phyloP scores from a whole-genome alignment of 2,113 vertebrate genomes.

The Gasterosteus aculeatus region DNA sequence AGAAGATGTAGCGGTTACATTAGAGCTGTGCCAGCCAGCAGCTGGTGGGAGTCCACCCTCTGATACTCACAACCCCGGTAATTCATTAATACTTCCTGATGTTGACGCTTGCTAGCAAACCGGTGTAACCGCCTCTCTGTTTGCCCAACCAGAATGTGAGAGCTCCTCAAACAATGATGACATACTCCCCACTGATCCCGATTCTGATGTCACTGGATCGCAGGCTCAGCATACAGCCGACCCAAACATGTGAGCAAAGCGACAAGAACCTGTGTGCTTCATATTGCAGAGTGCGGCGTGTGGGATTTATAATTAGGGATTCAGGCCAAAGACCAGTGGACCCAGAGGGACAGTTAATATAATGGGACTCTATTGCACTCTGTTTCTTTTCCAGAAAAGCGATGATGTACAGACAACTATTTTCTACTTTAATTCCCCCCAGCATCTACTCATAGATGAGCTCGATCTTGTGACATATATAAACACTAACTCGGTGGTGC shows the following conservation, averaged over 20 bases:
- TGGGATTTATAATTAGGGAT: background rate
- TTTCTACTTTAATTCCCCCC: too few relatives aligned
- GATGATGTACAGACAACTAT: too few relatives aligned
- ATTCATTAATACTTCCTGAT: background rate
- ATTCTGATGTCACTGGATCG: constrained; percentile 15
- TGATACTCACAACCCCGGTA: constrained; percentile 7
- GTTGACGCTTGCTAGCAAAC: background rate
- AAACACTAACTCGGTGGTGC: too few relatives aligned
- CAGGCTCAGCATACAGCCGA: background rate
- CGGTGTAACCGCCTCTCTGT: background rate
- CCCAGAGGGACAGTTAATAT: background rate
- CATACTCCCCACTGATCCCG: constrained; percentile 3
- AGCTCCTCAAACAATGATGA: constrained; percentile 7
- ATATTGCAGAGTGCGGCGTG: background rate
- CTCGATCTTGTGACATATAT: too few relatives aligned
- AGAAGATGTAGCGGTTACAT: constrained; percentile 2
- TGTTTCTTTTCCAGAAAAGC: too few relatives aligned
- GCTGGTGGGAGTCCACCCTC: background rate
- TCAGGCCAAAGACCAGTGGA: background rate
- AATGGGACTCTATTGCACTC: background rate
- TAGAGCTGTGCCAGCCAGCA: constrained; percentile 10
- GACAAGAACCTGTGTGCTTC: background rate
- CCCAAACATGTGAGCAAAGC: constrained; percentile 15
- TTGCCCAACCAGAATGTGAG: constrained; percentile 23
- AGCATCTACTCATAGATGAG: too few relatives aligned